Base-by-base conservation (phyloP, 2,113 vertebrate genomes). In the Nerophis ophidion region DNA sequence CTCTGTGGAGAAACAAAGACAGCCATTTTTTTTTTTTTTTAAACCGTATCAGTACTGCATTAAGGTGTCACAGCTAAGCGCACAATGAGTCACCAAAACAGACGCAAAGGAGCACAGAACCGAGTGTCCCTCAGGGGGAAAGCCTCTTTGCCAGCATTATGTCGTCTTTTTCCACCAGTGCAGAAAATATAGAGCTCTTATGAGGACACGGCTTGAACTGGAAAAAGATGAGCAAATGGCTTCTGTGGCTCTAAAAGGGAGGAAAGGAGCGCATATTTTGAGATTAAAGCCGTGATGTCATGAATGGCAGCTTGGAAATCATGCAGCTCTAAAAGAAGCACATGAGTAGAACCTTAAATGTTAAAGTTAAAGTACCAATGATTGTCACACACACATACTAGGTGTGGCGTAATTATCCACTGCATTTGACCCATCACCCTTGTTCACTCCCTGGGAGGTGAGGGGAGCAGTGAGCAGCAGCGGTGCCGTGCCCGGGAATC, bases 1-100 rank as follows among this genome's bases (percentile, higher is more conserved):
- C 87, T 93, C 91, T 93, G 79, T 44, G 61, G 67, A 60, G 8
- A 34, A 8, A 36, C 62, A 10, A 26, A 9, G 57, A 15, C 5
- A 35, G n/a, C 16, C 19, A 53, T 4, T 16, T 26, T 1, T 26
- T 26, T 26, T 2, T 26, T 26, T 26, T 26, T 26, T 26, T 10
- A 44, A 14, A 46, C 15, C 12, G 33, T 16, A 14, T 46, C 34
- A 26, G 12, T 7, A 7, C 63, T 52, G 53, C 55, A 68, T 65
- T 35, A 57, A 54, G 47, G 40, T 44, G 48, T 61, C 53, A 58
- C 35, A 54, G 36, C 49, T 59, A 44, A 57, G 57, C 40, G 44
- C 61, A 68, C 45, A 35, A 33, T 63, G 68, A 76, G 55, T 72
- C 68, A 68, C 59, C 38, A 44, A 68, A 66, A 60, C 59, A 61